A percentile compares a stretch with the other conserved stretches of the same genome.
Evolutionary conservation across 2,113 vertebrate species (phyloP).

Genomic region (Toxotes chatareus): DNA sequence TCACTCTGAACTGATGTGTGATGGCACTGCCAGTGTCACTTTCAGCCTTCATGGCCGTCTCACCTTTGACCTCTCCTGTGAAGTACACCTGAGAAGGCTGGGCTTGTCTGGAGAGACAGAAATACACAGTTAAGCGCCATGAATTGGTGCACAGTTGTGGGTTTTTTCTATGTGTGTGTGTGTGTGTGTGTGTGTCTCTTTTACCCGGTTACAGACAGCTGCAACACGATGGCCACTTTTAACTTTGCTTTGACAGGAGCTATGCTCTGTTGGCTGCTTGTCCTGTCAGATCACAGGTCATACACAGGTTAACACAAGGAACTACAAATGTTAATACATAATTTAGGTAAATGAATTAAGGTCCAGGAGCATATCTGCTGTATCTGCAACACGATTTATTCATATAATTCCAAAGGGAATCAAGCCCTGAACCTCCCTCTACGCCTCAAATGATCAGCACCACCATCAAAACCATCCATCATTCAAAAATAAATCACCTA

Average conservation of each 20-base stretch:
- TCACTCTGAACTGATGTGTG: conserved; percentile 93
- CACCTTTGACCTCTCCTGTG: conserved; percentile 83
- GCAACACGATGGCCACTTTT: conserved; percentile 90
- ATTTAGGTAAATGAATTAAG: background rate
- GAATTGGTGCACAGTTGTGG: background rate
- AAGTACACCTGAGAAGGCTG: conserved; percentile 95
- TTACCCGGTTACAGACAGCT: conserved; percentile 93
- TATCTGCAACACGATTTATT: too few relatives aligned
- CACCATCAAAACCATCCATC: background rate
- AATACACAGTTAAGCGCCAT: background rate
- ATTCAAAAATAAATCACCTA: background rate
- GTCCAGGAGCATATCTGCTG: background rate
- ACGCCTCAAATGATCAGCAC: background rate
- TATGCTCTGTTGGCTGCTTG: conserved; percentile 88
- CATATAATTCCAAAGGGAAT: too few relatives aligned
- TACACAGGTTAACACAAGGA: conserved; percentile 7
- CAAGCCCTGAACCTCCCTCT: too few relatives aligned
- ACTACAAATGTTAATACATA: conserved; percentile 9
- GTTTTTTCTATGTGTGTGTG: background rate
- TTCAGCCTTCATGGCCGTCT: conserved; percentile 88
- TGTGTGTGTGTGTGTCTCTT: conserved; percentile 1
- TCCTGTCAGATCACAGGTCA: conserved; percentile 83
- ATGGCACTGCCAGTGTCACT: conserved; percentile 91
- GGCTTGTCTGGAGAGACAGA: conserved; percentile 83
- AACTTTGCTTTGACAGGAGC: conserved; percentile 87